These are phyloP conservation scores for Xanthorhoe designata DNA, from an alignment of 2,888 invertebrate genomes.

Conservation along the genomic window DNA sequence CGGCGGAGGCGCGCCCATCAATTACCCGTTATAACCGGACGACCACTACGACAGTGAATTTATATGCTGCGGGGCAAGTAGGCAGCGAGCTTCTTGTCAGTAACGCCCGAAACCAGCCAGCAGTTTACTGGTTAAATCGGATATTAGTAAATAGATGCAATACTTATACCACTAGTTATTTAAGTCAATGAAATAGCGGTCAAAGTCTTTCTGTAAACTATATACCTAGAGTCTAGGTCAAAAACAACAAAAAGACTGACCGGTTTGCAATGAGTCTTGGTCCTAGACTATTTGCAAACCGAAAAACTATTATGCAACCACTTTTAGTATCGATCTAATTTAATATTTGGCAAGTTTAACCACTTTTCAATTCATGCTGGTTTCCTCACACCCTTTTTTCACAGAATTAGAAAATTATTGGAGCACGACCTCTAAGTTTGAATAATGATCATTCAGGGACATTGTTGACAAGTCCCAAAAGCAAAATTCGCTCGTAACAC, in stretches of 20 bases:
- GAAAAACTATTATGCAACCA: too few species aligned
- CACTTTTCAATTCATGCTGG: background rate
- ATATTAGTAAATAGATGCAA: conserved; percentile 9
- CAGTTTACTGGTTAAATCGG: conserved; percentile 1
- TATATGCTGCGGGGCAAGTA: conserved; percentile 30
- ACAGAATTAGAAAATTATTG: background rate
- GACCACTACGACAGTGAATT: conserved; percentile 34
- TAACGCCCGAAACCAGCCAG: conserved; percentile 11
- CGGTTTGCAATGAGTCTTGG: too few species aligned
- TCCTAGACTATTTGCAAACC: too few species aligned
- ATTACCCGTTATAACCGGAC: conserved; percentile 53
- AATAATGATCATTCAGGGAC: background rate
- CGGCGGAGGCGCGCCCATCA: conserved; percentile 55
- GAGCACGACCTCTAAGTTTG: background rate
- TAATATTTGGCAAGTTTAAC: background rate
- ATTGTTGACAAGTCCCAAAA: conserved; percentile 15
- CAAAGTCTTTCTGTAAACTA: too few species aligned
- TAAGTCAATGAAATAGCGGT: too few species aligned
- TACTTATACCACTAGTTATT: background rate
- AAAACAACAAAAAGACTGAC: too few species aligned
- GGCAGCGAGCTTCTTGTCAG: conserved; percentile 16
- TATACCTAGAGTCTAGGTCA: too few species aligned
- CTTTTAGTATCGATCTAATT: background rate
- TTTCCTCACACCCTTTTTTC: background rate
- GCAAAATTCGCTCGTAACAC: conserved; percentile 18